Percentiles rank a stretch among this genome's conserved stretches.
phyloP scores from a whole-genome alignment of 2,113 vertebrate species.

The Caracal caracal region DNA sequence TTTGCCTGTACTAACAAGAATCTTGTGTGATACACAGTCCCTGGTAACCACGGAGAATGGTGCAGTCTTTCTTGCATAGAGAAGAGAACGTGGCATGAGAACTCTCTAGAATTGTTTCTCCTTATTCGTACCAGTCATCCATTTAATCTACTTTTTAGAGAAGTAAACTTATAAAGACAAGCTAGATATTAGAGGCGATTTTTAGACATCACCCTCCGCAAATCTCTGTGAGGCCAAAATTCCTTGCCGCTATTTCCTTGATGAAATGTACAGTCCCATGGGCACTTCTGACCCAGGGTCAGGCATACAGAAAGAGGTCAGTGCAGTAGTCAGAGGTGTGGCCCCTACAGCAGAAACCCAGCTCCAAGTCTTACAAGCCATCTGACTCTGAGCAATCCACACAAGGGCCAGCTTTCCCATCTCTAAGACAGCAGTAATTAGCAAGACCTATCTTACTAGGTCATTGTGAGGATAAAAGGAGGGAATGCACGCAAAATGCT shows the following conservation, averaged over 20 bases:
- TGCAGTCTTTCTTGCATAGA: not conserved
- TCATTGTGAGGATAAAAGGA: not conserved
- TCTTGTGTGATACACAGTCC: not conserved
- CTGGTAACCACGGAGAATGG: not conserved
- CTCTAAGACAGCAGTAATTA: not conserved
- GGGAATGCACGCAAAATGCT: not conserved
- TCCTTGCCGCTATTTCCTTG: not conserved
- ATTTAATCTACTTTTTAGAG: not conserved
- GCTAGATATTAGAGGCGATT: not conserved
- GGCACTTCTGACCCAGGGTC: not conserved
- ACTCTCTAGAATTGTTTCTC: not conserved
- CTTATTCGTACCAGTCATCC: not conserved
- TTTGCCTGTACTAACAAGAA: not conserved
- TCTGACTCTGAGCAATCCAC: not conserved
- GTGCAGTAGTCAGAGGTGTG: no score
- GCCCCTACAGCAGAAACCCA: not conserved
- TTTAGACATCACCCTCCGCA: not conserved
- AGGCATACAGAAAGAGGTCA: not conserved
- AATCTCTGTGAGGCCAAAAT: not conserved
- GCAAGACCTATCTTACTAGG: not conserved
- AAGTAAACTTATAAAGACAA: not conserved
- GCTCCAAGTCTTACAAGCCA: accelerated
- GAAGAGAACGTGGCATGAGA: not conserved
- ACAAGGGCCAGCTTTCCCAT: not conserved
- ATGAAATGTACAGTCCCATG: not conserved